A percentile compares a stretch with the other conserved stretches of the same genome.
Conservation (phyloP, 2,888 invertebrate genomes). For the Bruchidius siliquastri region DNA sequence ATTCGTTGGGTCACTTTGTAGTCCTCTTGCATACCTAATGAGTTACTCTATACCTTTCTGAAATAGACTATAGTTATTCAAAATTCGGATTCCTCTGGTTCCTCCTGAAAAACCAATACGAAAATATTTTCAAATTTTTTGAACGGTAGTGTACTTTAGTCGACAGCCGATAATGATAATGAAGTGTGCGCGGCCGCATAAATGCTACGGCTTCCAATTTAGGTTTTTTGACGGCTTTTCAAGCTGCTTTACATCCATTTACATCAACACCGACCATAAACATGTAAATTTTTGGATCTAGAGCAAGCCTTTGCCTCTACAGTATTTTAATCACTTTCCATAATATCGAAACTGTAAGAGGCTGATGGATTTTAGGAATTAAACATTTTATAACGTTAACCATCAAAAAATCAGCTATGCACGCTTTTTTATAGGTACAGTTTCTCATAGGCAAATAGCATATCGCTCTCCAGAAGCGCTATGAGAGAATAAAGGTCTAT, state of each 20-base stretch:
- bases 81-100: no score
- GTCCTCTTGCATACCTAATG: no score
- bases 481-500: no score
- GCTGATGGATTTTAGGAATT: not conserved
- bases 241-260: not conserved
- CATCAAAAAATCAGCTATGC: not conserved
- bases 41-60: no score
- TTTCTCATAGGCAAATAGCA: no score
- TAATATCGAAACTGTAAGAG: not conserved
- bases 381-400: not conserved
- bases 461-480: no score
- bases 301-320: not conserved
- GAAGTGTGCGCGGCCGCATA: not conserved
- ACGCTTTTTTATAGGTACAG: no score
- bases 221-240: no score
- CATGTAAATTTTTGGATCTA: not conserved
- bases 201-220: not conserved
- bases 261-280: not conserved
- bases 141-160: not conserved
- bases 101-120: not conserved
- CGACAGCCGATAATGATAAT: not conserved
- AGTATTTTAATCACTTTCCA: not conserved
- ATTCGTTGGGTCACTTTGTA: no score
- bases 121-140: not conserved
- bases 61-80: no score